Conservation (phyloP, 2,888 invertebrate genomes). For the Axea sp. region DNA sequence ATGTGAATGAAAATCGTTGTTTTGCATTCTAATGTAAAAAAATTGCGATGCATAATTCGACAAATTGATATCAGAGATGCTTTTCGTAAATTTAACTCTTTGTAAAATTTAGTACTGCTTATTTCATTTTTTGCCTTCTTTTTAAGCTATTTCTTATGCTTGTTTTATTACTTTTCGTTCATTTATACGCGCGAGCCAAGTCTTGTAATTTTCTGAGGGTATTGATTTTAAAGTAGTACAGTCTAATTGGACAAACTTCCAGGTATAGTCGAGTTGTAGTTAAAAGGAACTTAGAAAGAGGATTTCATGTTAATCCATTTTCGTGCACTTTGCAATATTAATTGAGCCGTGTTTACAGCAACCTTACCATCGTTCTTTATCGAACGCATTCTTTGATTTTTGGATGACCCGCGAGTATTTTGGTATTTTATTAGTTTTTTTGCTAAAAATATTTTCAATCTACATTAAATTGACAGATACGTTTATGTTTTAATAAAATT, state of each 20-base stretch:
- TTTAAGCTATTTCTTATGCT: conserved; percentile 6
- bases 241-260: conserved; percentile 74
- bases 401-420: conserved; percentile 1
- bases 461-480: too few species aligned
- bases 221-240: conserved; percentile 71
- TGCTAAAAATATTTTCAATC: background rate
- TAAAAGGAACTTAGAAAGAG: conserved; percentile 63
- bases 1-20: background rate
- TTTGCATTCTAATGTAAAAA: too few species aligned
- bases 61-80: conserved; percentile 9
- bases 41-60: background rate
- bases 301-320: conserved; percentile 73
- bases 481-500: too few species aligned
- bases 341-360: conserved; percentile 48
- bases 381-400: conserved; percentile 12
- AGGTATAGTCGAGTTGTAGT: conserved; percentile 63
- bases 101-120: too few species aligned
- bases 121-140: too few species aligned
- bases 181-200: conserved; percentile 25
- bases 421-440: background rate
- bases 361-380: conserved; percentile 16
- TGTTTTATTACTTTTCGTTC: conserved; percentile 24
- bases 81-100: too few species aligned
- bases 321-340: conserved; percentile 61
- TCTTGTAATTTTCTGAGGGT: conserved; percentile 71